Conservation (phyloP, 2,888 invertebrate genomes). For the Drosophila limbata region DNA sequence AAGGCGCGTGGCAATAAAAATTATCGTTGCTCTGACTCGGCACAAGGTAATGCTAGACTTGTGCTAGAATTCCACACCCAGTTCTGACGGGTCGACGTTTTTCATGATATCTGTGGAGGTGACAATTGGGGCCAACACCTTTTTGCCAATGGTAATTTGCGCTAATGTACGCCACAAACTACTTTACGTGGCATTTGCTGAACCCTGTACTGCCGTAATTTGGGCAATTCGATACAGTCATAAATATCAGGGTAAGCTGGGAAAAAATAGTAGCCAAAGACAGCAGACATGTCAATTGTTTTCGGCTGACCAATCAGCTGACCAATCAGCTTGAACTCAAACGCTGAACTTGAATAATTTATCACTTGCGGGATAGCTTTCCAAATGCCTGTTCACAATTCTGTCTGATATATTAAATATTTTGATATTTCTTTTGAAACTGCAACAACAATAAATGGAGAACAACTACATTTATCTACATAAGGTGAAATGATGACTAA, state of each 20-base stretch:
- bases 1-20: conserved; percentile 78
- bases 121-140: conserved; percentile 82
- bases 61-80: conserved; percentile 69
- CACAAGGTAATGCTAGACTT: conserved; percentile 68
- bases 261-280: neutral
- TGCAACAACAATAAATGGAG: neutral
- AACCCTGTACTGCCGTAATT: conserved; percentile 20
- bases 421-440: neutral
- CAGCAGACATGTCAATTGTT: conserved; percentile 2
- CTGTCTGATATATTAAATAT: neutral
- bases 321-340: neutral
- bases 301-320: neutral
- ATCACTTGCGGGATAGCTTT: neutral
- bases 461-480: conserved; percentile 41
- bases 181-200: conserved; percentile 53
- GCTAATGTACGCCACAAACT: conserved; percentile 63
- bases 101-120: conserved; percentile 69
- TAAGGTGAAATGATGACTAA: conserved; percentile 62
- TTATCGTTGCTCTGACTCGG: conserved; percentile 36
- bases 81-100: conserved; percentile 42
- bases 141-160: conserved; percentile 72
- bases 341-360: neutral
- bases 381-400: neutral
- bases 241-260: conserved; percentile 41
- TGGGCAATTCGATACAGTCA: conserved; percentile 44